Evolutionary conservation across 2,888 invertebrate species (phyloP).

Genomic region (Spilarctia lutea): DNA sequence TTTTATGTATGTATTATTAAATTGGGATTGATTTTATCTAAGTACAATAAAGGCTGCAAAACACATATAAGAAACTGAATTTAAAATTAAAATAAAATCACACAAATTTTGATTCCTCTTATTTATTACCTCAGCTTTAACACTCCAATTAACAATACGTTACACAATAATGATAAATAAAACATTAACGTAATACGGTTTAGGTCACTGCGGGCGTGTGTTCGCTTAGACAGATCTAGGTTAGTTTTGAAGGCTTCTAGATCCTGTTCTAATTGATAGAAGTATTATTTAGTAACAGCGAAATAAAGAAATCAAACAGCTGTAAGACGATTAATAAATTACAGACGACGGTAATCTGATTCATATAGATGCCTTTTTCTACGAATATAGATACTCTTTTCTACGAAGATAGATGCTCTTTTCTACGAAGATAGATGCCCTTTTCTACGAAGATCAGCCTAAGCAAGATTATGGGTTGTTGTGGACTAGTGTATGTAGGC

Average conservation of each 20-base stretch:
- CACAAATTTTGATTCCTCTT: slow-evolving; percentile 73
- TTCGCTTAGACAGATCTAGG: slow-evolving; percentile 59
- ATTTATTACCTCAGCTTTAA: slow-evolving; percentile 83
- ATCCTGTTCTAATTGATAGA: slow-evolving; percentile 25
- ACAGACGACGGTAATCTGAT: background rate
- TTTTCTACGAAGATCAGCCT: slow-evolving; percentile 43
- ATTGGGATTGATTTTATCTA: background rate
- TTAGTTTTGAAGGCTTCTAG: slow-evolving; percentile 27
- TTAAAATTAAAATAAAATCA: slow-evolving; percentile 23
- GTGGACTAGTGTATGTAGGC: slow-evolving; percentile 68
- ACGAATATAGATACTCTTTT: slow-evolving; percentile 30
- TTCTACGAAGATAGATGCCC: slow-evolving; percentile 6
- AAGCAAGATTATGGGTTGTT: slow-evolving; percentile 26
- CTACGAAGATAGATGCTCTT: slow-evolving; percentile 30
- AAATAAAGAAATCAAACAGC: slow-evolving; percentile 22
- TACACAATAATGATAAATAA: slow-evolving; percentile 62
- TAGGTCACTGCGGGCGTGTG: slow-evolving; percentile 63
- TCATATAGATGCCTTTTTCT: background rate
- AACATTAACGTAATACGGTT: slow-evolving; percentile 62
- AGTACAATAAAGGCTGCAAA: background rate
- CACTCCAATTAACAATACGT: slow-evolving; percentile 68
- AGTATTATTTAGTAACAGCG: background rate
- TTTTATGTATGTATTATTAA: background rate
- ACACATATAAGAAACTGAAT: no score
- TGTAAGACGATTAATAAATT: slow-evolving; percentile 1